These are phyloP conservation scores for Parauchenoglanis ngamensis DNA, from an alignment of 2,797 vertebrate genomes.

Conservation along the genomic window DNA sequence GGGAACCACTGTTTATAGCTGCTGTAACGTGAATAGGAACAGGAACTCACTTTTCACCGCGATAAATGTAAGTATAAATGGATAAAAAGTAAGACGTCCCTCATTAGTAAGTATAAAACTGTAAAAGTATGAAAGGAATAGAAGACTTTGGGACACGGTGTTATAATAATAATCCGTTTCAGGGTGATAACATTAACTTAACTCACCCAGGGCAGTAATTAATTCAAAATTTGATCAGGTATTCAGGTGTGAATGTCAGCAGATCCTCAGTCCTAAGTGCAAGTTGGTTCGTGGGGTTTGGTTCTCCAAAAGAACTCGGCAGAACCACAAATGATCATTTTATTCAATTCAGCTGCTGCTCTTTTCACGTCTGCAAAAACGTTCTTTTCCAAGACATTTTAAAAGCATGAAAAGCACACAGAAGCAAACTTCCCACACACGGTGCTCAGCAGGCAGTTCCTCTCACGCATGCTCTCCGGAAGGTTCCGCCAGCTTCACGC, in stretches of 20 bases:
- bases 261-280: neutral
- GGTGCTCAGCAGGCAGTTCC: neutral
- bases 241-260: neutral
- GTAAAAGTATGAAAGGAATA: neutral
- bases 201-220: too few relatives aligned
- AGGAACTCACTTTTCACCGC: neutral
- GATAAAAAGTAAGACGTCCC: neutral
- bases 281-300: neutral
- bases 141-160: neutral
- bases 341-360: neutral
- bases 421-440: neutral
- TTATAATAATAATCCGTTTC: neutral
- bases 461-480: conserved; percentile 13
- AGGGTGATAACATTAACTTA: neutral
- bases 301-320: neutral
- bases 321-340: neutral
- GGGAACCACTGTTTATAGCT: neutral
- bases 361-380: neutral
- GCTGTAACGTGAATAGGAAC: neutral
- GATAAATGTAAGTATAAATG: neutral
- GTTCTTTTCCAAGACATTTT: neutral
- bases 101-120: neutral
- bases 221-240: neutral
- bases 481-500: neutral
- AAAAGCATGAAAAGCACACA: neutral